Evolutionary conservation across 2,797 vertebrate species (phyloP), one percentile per base, ranked within the genome.

Genomic region (Gobionotothen gibberifrons): DNA sequence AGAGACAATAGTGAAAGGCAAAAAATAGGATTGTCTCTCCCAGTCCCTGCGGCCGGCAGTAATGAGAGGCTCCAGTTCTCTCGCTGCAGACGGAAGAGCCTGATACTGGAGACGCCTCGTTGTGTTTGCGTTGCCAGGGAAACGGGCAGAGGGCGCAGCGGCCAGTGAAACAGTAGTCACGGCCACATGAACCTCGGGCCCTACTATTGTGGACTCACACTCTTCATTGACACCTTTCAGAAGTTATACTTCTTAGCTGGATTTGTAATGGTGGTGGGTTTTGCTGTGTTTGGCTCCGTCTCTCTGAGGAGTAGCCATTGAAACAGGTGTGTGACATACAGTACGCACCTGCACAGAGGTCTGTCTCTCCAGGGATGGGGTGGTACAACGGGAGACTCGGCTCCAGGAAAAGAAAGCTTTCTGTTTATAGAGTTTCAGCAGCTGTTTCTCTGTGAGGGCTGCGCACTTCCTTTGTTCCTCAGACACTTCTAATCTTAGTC

Each of bases 31-130:
- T 56, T 22, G 75, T 63, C 73, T 84, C 55, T 59, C 61, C 13
- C 40, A 65, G 84, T 92, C 90, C 90, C 89, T 59, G 69, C 61
- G 75, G 86, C 74, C 49, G 4, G 74, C 76, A 26, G 89, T 94
- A 93, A 94, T 91, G 90, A 94, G 89, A 85, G 76, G 83, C 87
- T 88, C 69, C 46, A 70, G 69, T 74, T 82, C 81, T 75, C 76
- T 77, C 85, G 70, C 86, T 75, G 81, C 74, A 91, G 89, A 85
- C 81, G 21, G 79, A 78, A 52, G 69, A 84, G 75, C 75, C 61
- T 84, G 93, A 94, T 90, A 94, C 91, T 78, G 82, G 94, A 95
- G 93, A 94, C 84, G 77, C 70, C 72, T 85, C 54, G 55, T 77
- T 78, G 85, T 91, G 92, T 92, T 91, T 86, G 76, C 11, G 93